Evolutionary conservation across 2,888 invertebrate genomes (phyloP).

Genomic region (Fabriciana adippe): DNA sequence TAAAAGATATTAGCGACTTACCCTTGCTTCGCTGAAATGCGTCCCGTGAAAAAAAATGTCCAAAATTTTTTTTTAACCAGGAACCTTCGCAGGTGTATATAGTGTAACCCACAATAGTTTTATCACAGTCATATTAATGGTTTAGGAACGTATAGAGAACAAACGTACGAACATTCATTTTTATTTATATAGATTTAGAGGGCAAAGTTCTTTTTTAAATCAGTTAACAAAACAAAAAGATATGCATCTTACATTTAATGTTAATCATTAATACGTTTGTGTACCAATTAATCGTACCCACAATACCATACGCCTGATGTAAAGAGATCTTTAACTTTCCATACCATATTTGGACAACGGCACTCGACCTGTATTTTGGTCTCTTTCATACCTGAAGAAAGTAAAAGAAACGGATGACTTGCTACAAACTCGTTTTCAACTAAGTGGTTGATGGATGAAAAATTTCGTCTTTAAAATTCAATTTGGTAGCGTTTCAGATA

Average conservation of each 20-base stretch:
- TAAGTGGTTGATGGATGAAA: constrained; percentile 24
- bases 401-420: constrained; percentile 24
- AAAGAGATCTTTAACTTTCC: constrained; percentile 36
- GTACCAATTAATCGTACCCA: constrained; percentile 27
- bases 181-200: too few relatives aligned
- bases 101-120: too few relatives aligned
- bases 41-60: too few relatives aligned
- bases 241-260: neutral
- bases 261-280: constrained; percentile 24
- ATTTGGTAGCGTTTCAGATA: constrained; percentile 24
- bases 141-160: too few relatives aligned
- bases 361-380: constrained; percentile 29
- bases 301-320: constrained; percentile 24
- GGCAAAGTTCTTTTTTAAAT: too few relatives aligned
- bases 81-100: too few relatives aligned
- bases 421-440: constrained; percentile 29
- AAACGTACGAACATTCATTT: too few relatives aligned
- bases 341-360: constrained; percentile 33
- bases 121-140: too few relatives aligned
- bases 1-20: too few relatives aligned
- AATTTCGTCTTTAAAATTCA: constrained; percentile 27
- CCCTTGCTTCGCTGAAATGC: too few relatives aligned
- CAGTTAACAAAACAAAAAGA: too few relatives aligned
- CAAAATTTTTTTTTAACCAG: too few relatives aligned
- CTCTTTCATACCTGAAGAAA: constrained; percentile 26